A percentile compares a stretch with the other conserved stretches of the same genome.
Conservation (phyloP, 2,888 invertebrate species). For the Torymus auratus region DNA sequence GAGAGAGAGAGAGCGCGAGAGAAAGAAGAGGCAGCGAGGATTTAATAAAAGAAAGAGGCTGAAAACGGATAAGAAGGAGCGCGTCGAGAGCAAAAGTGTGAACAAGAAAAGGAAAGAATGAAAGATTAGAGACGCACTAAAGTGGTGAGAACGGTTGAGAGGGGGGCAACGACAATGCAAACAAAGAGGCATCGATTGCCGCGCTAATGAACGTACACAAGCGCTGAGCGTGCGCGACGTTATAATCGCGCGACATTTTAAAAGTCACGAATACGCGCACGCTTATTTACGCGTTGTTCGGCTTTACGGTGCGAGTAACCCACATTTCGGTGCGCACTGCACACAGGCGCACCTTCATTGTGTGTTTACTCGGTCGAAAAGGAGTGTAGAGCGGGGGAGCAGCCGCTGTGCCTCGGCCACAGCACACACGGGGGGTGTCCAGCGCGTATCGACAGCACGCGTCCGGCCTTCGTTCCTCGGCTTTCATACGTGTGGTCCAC, state of each 20-base stretch:
- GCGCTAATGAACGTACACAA: slow-evolving; percentile 64
- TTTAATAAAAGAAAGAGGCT: slow-evolving; percentile 53
- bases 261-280: slow-evolving; percentile 73
- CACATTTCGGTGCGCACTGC: slow-evolving; percentile 49
- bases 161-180: slow-evolving; percentile 54
- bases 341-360: slow-evolving; percentile 65
- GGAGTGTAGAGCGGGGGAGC: slow-evolving; percentile 8
- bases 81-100: slow-evolving; percentile 7
- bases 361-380: slow-evolving; percentile 67
- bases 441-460: slow-evolving; percentile 72
- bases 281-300: slow-evolving; percentile 60
- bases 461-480: slow-evolving; percentile 62
- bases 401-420: no score
- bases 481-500: slow-evolving; percentile 70
- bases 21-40: slow-evolving; percentile 43
- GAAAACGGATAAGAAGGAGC: slow-evolving; percentile 49
- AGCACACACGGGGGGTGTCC: slow-evolving; percentile 61
- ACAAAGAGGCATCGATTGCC: slow-evolving; percentile 62
- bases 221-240: slow-evolving; percentile 60
- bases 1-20: slow-evolving; percentile 9
- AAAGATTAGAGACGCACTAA: slow-evolving; percentile 60
- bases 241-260: slow-evolving; percentile 73
- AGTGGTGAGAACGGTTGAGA: slow-evolving; percentile 33
- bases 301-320: slow-evolving; percentile 68
- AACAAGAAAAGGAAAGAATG: slow-evolving; percentile 59